These are phyloP conservation scores for Drosophila dives DNA, from an alignment of 2,888 invertebrate genomes.

Conservation along the genomic window DNA sequence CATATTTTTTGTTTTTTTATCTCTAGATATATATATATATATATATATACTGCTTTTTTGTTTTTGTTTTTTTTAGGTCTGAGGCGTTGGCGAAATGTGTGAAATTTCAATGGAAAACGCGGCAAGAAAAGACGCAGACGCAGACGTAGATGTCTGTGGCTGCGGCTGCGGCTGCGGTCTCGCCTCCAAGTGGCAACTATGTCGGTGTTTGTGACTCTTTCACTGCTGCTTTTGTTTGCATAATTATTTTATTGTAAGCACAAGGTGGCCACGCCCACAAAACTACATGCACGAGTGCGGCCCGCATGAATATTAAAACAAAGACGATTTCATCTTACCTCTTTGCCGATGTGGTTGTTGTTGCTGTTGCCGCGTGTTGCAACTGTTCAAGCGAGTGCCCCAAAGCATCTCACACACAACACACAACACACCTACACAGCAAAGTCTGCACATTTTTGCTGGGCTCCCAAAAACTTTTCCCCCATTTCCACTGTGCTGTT, in stretches of 20 bases:
- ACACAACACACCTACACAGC: slow-evolving; percentile 1
- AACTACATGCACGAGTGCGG: slow-evolving; percentile 52
- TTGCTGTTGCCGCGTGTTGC: slow-evolving; percentile 48
- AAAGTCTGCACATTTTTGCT: slow-evolving; percentile 58
- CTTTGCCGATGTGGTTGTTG: slow-evolving; percentile 17
- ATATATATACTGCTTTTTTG: neutral
- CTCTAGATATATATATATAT: neutral
- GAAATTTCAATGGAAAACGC: slow-evolving; percentile 66
- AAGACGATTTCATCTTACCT: slow-evolving; percentile 51
- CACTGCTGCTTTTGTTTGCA: slow-evolving; percentile 64
- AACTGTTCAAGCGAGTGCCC: slow-evolving; percentile 61
- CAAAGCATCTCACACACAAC: slow-evolving; percentile 40
- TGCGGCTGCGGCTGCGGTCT: slow-evolving; percentile 48
- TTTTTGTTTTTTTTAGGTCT: slow-evolving; percentile 21
- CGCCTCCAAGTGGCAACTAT: slow-evolving; percentile 6
- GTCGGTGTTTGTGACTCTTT: slow-evolving; percentile 24
- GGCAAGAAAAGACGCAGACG: slow-evolving; percentile 10
- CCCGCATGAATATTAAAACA: slow-evolving; percentile 75
- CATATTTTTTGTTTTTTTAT: slow-evolving; percentile 29
- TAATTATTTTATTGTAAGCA: slow-evolving; percentile 74
- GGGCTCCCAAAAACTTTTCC: slow-evolving; percentile 55
- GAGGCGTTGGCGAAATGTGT: slow-evolving; percentile 57
- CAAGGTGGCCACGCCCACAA: slow-evolving; percentile 44
- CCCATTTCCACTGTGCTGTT: slow-evolving; percentile 14
- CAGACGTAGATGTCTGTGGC: slow-evolving; percentile 40